Percentiles rank a stretch among this genome's conserved stretches.
These are phyloP conservation scores for Meganola albula DNA, from an alignment of 2,888 invertebrate species.

Conservation along the genomic window DNA sequence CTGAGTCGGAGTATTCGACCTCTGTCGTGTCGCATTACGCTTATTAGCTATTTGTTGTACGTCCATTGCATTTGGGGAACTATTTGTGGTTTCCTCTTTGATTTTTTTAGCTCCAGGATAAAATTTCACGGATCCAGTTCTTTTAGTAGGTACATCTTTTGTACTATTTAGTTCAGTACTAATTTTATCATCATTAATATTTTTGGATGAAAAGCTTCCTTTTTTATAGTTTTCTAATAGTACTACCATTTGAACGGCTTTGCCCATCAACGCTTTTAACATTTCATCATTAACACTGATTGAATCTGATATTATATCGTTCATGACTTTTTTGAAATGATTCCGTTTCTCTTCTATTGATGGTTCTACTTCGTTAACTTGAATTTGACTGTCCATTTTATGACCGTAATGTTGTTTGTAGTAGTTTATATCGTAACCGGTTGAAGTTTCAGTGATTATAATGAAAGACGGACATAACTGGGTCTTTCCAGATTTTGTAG, in stretches of 20 bases:
- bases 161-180: conserved; percentile 14
- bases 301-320: conserved; percentile 36
- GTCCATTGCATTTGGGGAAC: too few species aligned
- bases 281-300: conserved; percentile 33
- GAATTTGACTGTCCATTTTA: conserved; percentile 32
- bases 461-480: conserved; percentile 47
- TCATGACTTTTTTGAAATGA: conserved; percentile 46
- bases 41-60: too few species aligned
- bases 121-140: too few species aligned
- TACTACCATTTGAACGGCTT: conserved; percentile 51
- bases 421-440: conserved; percentile 46
- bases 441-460: conserved; percentile 33
- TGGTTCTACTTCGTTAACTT: conserved; percentile 21
- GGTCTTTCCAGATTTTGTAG: conserved; percentile 7
- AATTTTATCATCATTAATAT: conserved; percentile 37
- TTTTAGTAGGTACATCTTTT: conserved; percentile 6
- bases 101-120: conserved; percentile 1
- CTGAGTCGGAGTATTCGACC: not conserved
- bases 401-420: conserved; percentile 47
- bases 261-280: conserved; percentile 36
- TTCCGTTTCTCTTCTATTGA: conserved; percentile 33
- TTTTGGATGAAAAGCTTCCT: conserved; percentile 13
- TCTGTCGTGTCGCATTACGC: too few species aligned
- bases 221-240: conserved; percentile 25
- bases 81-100: conserved; percentile 7